Evolutionary conservation across 2,113 vertebrate genomes (phyloP), one percentile per base, ranked within the genome.

Genomic region (Dermatemys mawii): DNA sequence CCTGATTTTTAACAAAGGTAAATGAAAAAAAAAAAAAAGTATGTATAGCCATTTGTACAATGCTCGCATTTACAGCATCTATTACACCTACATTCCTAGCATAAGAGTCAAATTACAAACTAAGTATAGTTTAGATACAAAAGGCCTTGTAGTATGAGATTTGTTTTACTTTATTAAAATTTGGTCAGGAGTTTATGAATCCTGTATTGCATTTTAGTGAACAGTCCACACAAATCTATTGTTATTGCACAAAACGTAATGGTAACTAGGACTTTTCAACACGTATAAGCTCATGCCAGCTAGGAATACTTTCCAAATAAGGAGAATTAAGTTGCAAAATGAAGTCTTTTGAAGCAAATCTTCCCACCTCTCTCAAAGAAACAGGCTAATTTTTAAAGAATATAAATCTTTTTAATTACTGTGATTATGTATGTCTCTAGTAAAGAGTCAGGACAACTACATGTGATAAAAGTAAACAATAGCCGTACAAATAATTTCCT

Each of bases 31-130:
- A n/a, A n/a, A n/a, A 55, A 51, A 9, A 38, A 9, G 35, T 11
- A 3, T 0, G 3, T 1, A 14, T 38, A 87, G 53, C 29, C 44
- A 63, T 35, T 48, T 1, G 0, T 67, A 41, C 8, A 54, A 27
- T 2, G 24, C 27, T 75, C 89, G 85, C 67, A 54, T 75, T 17
- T 41, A 76, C 11, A 27, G 78, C 4, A 63, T 8, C 38, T 8
- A 53, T 8, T 35, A 4, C 9, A 53, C 17, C 24, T 49, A 13
- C 9, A 4, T 38, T 89, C 84, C 78, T 57, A 88, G 35, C 38
- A 92, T 73, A 53, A 76, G 90, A 7, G 10, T 6, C 3, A 14
- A 2, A 50, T 24, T 89, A 70, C 63, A 51, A 90, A 63, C 8
- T 32, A 63, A 53, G 83, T 48, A 53, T 0, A 0, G 44, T 46